Conservation (phyloP, 2,113 vertebrate species). For the Percopsis transmontana region DNA sequence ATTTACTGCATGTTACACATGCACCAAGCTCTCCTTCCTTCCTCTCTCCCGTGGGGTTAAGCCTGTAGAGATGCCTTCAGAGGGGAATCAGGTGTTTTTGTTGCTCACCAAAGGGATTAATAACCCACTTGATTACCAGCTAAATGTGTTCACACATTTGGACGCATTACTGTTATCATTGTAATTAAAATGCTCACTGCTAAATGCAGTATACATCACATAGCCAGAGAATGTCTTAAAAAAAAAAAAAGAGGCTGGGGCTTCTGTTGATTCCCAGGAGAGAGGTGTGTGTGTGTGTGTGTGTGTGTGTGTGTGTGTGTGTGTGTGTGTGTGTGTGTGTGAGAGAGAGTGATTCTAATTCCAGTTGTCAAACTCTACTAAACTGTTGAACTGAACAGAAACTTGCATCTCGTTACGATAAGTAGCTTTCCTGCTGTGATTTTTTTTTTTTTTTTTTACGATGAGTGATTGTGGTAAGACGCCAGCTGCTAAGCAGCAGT, state of each 20-base stretch:
- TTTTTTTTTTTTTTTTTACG: conserved; percentile 2
- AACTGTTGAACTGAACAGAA: background rate
- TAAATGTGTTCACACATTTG: conserved; percentile 38
- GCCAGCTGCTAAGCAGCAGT: conserved; percentile 42
- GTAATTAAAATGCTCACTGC: conserved; percentile 1
- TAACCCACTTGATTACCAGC: background rate
- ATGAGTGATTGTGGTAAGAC: conserved; percentile 17
- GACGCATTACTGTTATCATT: background rate
- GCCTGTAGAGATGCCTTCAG: conserved; percentile 28
- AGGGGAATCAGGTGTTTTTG: conserved; percentile 63
- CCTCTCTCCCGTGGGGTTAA: conserved; percentile 16
- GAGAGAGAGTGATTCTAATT: background rate
- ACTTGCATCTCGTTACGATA: conserved; percentile 1
- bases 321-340: too few species aligned
- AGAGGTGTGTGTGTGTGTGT: too few species aligned
- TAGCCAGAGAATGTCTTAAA: background rate
- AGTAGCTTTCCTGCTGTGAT: conserved; percentile 2
- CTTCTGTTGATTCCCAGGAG: too few species aligned
- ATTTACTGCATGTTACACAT: too few species aligned
- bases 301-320: too few species aligned
- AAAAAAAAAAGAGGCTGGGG: too few species aligned
- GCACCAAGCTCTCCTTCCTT: too few species aligned
- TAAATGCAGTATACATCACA: background rate
- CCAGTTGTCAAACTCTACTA: background rate
- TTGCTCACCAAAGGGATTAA: conserved; percentile 27